Evolutionary conservation across 2,888 invertebrate genomes (phyloP).

Genomic region (Creontiades dilutus): DNA sequence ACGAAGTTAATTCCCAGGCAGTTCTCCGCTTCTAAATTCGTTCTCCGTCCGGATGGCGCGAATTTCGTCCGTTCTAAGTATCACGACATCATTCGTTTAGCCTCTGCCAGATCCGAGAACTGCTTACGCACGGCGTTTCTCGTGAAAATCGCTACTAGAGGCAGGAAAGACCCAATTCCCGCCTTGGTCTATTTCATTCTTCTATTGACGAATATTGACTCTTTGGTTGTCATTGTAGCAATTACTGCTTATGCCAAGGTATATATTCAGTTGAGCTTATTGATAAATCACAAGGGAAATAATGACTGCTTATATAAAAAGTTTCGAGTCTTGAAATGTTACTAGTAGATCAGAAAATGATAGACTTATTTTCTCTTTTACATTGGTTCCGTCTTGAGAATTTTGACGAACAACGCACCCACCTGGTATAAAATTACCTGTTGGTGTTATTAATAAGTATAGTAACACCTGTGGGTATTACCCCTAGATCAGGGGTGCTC

Average conservation of each 20-base stretch:
- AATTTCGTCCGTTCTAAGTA: not conserved
- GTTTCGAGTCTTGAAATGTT: too few relatives aligned
- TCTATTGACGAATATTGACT: not conserved
- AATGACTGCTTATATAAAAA: too few relatives aligned
- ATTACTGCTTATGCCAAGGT: not conserved
- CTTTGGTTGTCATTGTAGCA: not conserved
- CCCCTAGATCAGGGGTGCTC: too few relatives aligned
- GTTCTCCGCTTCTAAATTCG: not conserved
- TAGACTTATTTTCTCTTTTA: too few relatives aligned
- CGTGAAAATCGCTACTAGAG: not conserved
- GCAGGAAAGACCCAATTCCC: not conserved
- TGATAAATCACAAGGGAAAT: too few relatives aligned
- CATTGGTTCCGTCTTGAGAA: too few relatives aligned
- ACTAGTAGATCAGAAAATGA: too few relatives aligned
- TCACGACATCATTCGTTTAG: not conserved
- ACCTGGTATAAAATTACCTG: too few relatives aligned
- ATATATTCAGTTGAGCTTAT: not conserved
- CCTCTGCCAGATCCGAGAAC: not conserved
- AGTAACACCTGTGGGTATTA: too few relatives aligned
- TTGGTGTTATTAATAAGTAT: too few relatives aligned
- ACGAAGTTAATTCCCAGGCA: conserved; percentile 1
- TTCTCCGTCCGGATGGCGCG: not conserved
- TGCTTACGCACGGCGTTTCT: not conserved
- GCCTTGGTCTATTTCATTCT: not conserved
- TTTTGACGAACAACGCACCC: too few relatives aligned